These are phyloP conservation scores for Hirundichthys speculiger DNA, from an alignment of 2,113 vertebrate genomes.

Conservation along the genomic window DNA sequence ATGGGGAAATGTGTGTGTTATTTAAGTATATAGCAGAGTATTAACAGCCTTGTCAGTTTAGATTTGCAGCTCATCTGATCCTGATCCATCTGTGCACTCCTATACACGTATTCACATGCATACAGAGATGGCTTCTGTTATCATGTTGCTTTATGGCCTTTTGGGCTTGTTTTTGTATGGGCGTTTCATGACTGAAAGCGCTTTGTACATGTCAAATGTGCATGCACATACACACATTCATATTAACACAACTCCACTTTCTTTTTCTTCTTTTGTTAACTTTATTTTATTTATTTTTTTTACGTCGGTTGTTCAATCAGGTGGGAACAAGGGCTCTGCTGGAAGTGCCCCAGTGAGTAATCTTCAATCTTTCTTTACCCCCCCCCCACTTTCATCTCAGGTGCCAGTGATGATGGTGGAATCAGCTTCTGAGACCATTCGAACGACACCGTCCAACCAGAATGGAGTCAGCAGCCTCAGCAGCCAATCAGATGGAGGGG, in stretches of 20 bases:
- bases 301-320: conserved; percentile 61
- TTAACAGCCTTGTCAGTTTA: conserved; percentile 74
- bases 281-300: conserved; percentile 31
- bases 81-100: conserved; percentile 45
- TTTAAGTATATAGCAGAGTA: conserved; percentile 70
- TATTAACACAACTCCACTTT: conserved; percentile 15
- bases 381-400: conserved; percentile 41
- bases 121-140: conserved; percentile 43
- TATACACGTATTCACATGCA: conserved; percentile 56
- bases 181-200: conserved; percentile 54
- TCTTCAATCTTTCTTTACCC: conserved; percentile 40
- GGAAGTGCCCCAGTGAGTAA: conserved; percentile 57
- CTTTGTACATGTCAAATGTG: conserved; percentile 15
- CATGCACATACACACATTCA: conserved; percentile 9
- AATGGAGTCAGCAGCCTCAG: conserved; percentile 97
- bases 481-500: conserved; percentile 89
- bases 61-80: conserved; percentile 70
- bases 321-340: conserved; percentile 50
- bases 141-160: conserved; percentile 57
- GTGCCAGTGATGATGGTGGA: conserved; percentile 99
- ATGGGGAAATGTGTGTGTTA: conserved; percentile 71
- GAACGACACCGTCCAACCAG: conserved; percentile 92
- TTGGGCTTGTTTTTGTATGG: conserved; percentile 42
- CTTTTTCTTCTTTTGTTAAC: conserved; percentile 55
- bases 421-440: conserved; percentile 99